Evolutionary conservation across 2,797 vertebrate species (phyloP), one percentile per base, ranked within the genome.

Genomic region (Erpetoichthys calabaricus): DNA sequence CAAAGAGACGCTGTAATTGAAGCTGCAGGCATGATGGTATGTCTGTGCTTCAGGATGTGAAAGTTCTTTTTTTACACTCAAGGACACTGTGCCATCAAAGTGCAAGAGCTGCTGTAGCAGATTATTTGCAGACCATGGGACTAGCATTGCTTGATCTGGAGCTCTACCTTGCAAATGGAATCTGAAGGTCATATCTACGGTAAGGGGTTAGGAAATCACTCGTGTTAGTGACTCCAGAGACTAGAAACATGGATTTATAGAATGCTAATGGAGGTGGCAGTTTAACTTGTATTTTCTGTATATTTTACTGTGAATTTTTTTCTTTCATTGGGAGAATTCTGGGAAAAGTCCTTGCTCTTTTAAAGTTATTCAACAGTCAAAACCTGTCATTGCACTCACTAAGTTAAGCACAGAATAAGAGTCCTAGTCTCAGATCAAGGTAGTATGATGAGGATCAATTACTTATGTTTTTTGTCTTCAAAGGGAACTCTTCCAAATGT

Each of bases 131-230:
- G 8, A 43, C 9, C 5, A 41, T 56, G 55, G 42, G 6, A 47
- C 44, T 56, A 25, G 47, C 3, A 5, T 10, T 10, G 4, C 55
- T 10, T 9, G 41, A 45, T 3, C 45, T 8, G 9, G 46, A 3
- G 44, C 25, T 6, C 10, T 44, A 56, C 5, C 7, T 49, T 7
- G 6, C 42, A 50, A 49, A 57, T 57, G 56, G 56, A 57, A 47
- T 45, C 56, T 45, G 4, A 47, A 45, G 56, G 56, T 4, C 56
- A 50, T 47, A 47, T 25, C 6, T 7, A 57, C 50, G 56, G 56
- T 57, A 57, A 57, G 56, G 44, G 10, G 42, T 45, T 7, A 7
- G 8, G 50, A 8, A 51, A 9, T 51, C 50, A 51, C 8, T 3
- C 25, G 7, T 43, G 55, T 47, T 25, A 46, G 56, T 46, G 55